These are phyloP conservation scores for Troides helena DNA, from an alignment of 2,888 invertebrate genomes.

Conservation along the genomic window DNA sequence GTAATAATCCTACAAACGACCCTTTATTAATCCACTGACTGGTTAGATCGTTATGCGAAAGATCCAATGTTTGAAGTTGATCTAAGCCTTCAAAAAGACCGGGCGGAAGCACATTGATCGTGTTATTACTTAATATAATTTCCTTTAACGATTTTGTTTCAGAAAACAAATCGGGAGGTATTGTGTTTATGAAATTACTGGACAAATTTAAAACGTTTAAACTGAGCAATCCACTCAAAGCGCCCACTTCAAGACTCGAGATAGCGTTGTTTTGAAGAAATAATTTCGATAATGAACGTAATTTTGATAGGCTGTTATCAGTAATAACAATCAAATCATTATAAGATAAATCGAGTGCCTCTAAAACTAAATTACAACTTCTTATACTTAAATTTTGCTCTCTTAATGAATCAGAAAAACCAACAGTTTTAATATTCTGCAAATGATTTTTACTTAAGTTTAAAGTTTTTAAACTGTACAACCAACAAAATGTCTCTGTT, in stretches of 20 bases:
- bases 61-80: constrained; percentile 85
- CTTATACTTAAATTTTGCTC: constrained; percentile 79
- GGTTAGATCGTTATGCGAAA: constrained; percentile 85
- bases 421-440: constrained; percentile 86
- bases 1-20: constrained; percentile 86
- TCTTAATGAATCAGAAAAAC: constrained; percentile 85
- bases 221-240: constrained; percentile 84
- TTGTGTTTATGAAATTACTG: constrained; percentile 86
- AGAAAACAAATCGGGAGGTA: constrained; percentile 88
- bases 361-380: constrained; percentile 85
- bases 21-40: constrained; percentile 88
- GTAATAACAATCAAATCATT: constrained; percentile 87
- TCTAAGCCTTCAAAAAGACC: constrained; percentile 86
- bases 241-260: constrained; percentile 85
- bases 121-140: constrained; percentile 87
- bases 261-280: constrained; percentile 88
- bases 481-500: constrained; percentile 85
- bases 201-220: constrained; percentile 88
- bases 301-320: constrained; percentile 84
- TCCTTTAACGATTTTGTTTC: constrained; percentile 84
- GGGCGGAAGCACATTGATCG: constrained; percentile 86
- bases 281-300: constrained; percentile 84
- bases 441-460: constrained; percentile 89
- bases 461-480: constrained; percentile 84
- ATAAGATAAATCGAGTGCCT: constrained; percentile 85